Evolutionary conservation across 2,888 invertebrate genomes (phyloP), one percentile per base, ranked within the genome.

Genomic region (Actias luna): DNA sequence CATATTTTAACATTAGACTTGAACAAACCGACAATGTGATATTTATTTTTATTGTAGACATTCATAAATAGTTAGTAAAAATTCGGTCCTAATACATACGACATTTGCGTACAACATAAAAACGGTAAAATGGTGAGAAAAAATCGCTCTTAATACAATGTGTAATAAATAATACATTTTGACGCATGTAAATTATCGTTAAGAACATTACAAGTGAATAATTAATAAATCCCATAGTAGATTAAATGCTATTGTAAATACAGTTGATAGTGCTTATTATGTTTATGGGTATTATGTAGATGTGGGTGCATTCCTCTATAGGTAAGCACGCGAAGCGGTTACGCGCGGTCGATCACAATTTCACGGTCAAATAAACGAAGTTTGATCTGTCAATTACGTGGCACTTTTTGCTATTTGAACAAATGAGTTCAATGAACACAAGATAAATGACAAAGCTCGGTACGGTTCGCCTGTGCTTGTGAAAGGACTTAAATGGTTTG

Each of bases 361-460:
- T 88, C 88, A 89, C 84, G 88, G 89, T 84, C 85, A 90, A 87
- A 88, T 81, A 84, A 80, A 79, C 82, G 72, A 82, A 83, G 80
- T 85, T 85, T 80, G 84, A 87, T 87, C 81, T 82, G 83, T 83
- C 82, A 81, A 84, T 85, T 83, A 84, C 78, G 76, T 75, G 75
- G 74, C 75, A 79, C 72, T 84, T 82, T 77, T 80, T 76, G 75
- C 74, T 73, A 79, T 79, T 82, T 77, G 76, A 77, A 78, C 75
- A 79, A 83, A 80, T 73, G 73, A 78, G 85, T 84, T 87, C 84
- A 84, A 85, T 68, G 83, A 72, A 83, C 84, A 84, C 75, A 70
- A 75, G 68, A 36, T 58, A 61, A 55, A 57, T 29, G 22, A 35
- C 36, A 57, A 61, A 57, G 22, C 18, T 61, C 16, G 1, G 18